These are phyloP conservation scores for Orestias chungarensis DNA, from an alignment of 2,797 vertebrate species.

Conservation along the genomic window DNA sequence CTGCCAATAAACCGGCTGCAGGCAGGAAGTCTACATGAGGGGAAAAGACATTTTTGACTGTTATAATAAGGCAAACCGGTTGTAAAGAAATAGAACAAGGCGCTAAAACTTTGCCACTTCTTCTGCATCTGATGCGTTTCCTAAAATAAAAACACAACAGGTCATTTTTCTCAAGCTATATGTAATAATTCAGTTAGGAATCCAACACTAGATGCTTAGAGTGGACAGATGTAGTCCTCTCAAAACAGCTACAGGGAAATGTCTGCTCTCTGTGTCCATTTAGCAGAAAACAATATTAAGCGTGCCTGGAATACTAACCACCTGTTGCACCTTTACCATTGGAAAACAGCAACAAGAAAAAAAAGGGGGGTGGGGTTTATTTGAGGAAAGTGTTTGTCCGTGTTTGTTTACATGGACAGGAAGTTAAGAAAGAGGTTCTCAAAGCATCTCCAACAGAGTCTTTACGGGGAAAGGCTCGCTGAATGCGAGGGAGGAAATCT, in stretches of 20 bases:
- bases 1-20: neutral
- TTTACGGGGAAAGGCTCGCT: neutral
- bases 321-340: conserved; percentile 55
- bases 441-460: too few species aligned
- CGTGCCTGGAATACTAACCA: conserved; percentile 76
- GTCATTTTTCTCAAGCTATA: neutral
- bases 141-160: neutral
- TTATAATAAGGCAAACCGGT: too few species aligned
- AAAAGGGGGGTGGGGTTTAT: conserved; percentile 2
- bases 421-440: conserved; percentile 4
- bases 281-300: conserved; percentile 58
- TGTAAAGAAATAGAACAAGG: neutral
- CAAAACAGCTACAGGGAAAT: conserved; percentile 47
- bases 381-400: neutral
- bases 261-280: conserved; percentile 64
- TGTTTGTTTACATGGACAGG: conserved; percentile 1
- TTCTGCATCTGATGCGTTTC: neutral
- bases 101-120: neutral
- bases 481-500: neutral
- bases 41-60: neutral
- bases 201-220: neutral
- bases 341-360: conserved; percentile 33
- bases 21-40: neutral
- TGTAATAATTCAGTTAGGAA: neutral
- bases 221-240: conserved; percentile 4